These are phyloP conservation scores for Sebastes nivosus DNA, from an alignment of 2,797 vertebrate genomes.

Conservation along the genomic window DNA sequence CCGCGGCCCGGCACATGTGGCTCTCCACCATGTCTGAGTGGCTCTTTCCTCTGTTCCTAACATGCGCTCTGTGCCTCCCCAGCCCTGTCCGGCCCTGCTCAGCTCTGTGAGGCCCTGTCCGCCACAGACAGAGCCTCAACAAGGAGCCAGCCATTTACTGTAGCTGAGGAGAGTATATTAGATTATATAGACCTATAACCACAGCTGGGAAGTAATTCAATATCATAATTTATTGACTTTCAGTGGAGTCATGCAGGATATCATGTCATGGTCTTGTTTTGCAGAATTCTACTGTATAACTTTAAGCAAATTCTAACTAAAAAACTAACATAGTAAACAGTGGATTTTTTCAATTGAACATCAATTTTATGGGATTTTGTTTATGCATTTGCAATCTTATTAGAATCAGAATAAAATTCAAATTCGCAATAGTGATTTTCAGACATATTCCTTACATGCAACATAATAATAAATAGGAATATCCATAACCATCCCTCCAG, in stretches of 20 bases:
- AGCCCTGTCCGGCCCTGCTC: constrained; percentile 42
- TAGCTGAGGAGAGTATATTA: background rate
- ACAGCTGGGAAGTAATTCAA: background rate
- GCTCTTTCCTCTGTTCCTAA: constrained; percentile 67
- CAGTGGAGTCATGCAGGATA: background rate
- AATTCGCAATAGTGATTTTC: background rate
- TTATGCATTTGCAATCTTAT: background rate
- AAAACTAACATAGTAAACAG: background rate
- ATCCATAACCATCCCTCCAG: background rate
- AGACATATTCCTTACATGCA: background rate
- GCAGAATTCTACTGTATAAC: background rate
- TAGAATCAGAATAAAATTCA: background rate
- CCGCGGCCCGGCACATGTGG: constrained; percentile 60
- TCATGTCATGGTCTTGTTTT: background rate
- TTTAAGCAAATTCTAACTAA: background rate
- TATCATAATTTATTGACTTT: background rate
- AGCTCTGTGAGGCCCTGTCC: constrained; percentile 44
- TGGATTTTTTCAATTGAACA: background rate
- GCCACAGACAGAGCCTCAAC: constrained; percentile 23
- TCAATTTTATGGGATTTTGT: background rate
- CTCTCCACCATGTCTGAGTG: constrained; percentile 57
- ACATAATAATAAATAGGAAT: background rate
- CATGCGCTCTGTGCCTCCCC: constrained; percentile 67
- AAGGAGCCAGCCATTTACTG: background rate
- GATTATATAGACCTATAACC: background rate